Percentiles rank a stretch among this genome's conserved stretches.
These are phyloP conservation scores for Aethes cnicana DNA, from an alignment of 2,888 invertebrate genomes.

Conservation along the genomic window DNA sequence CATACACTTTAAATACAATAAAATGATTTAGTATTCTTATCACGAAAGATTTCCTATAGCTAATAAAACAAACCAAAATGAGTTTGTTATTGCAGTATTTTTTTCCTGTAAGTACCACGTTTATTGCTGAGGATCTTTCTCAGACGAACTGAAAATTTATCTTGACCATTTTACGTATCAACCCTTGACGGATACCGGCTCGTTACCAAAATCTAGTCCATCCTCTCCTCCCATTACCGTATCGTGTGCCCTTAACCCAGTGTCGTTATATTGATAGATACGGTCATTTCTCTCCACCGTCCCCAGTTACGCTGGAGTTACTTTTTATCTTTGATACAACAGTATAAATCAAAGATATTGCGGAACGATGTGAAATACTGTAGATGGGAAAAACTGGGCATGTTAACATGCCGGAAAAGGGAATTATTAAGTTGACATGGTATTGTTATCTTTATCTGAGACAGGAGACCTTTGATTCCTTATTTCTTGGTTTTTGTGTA, in stretches of 20 bases:
- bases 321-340: slow-evolving; percentile 31
- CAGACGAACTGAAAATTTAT: neutral
- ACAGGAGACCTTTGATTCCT: no score
- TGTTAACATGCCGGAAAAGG: no score
- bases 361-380: slow-evolving; percentile 1
- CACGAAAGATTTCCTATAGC: no score
- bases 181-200: slow-evolving; percentile 4
- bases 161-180: slow-evolving; percentile 2
- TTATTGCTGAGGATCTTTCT: neutral
- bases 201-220: slow-evolving; percentile 25
- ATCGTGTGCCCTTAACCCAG: slow-evolving; percentile 27
- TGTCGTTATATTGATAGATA: slow-evolving; percentile 30
- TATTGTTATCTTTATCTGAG: no score
- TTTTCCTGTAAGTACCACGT: no score
- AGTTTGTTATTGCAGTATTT: no score
- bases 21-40: no score
- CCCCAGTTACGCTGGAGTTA: slow-evolving; percentile 24
- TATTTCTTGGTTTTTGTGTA: no score
- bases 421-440: no score
- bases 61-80: no score
- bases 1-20: no score
- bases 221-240: slow-evolving; percentile 20
- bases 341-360: slow-evolving; percentile 29
- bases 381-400: slow-evolving; percentile 11
- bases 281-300: slow-evolving; percentile 21